These are phyloP conservation scores for Drosophila suboccidentalis DNA, from an alignment of 2,888 invertebrate genomes.

Conservation along the genomic window DNA sequence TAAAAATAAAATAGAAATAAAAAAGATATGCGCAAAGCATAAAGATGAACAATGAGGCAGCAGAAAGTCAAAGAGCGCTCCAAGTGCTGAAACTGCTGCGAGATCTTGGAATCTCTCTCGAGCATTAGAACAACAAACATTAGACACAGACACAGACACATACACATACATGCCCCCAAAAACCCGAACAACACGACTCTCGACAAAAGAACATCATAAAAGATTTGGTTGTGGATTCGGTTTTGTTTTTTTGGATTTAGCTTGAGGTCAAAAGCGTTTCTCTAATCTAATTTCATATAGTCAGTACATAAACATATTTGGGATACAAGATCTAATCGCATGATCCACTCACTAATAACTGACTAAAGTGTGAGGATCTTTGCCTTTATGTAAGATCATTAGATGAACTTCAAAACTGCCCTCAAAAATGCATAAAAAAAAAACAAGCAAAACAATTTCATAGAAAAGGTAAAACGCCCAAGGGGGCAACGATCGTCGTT, in stretches of 20 bases:
- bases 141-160: slow-evolving; percentile 11
- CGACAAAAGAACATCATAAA: slow-evolving; percentile 36
- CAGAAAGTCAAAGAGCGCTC: slow-evolving; percentile 52
- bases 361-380: slow-evolving; percentile 53
- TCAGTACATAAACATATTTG: slow-evolving; percentile 23
- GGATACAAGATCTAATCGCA: slow-evolving; percentile 63
- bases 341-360: slow-evolving; percentile 57
- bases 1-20: slow-evolving; percentile 25
- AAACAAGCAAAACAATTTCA: slow-evolving; percentile 23
- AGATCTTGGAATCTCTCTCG: slow-evolving; percentile 22
- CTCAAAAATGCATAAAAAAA: background rate
- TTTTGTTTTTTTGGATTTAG: slow-evolving; percentile 6
- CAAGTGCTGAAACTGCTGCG: slow-evolving; percentile 22
- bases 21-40: slow-evolving; percentile 61
- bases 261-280: slow-evolving; percentile 23
- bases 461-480: slow-evolving; percentile 33
- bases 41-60: slow-evolving; percentile 77
- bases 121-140: slow-evolving; percentile 51
- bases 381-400: slow-evolving; percentile 24
- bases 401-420: slow-evolving; percentile 7
- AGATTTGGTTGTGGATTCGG: slow-evolving; percentile 5
- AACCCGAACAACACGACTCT: slow-evolving; percentile 9
- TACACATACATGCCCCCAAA: slow-evolving; percentile 24
- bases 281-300: slow-evolving; percentile 9
- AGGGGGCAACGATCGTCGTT: slow-evolving; percentile 33